These are phyloP conservation scores for Aspidapion aeneum DNA, from an alignment of 2,888 invertebrate species.

Conservation along the genomic window DNA sequence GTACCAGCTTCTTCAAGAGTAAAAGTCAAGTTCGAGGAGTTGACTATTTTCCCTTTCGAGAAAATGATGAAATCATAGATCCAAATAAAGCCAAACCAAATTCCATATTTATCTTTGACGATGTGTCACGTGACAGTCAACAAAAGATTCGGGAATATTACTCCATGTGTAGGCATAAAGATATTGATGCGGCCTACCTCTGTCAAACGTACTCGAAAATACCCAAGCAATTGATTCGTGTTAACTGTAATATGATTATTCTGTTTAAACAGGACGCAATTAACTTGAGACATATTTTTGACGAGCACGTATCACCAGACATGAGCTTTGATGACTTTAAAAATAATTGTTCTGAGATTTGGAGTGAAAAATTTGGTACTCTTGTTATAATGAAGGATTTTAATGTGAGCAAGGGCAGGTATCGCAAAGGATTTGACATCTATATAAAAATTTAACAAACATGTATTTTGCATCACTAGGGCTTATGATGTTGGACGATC, in stretches of 20 bases:
- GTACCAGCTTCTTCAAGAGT: conserved; percentile 20
- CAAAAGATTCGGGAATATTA: conserved; percentile 20
- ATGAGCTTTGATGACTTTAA: conserved; percentile 33
- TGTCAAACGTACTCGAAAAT: conserved; percentile 16
- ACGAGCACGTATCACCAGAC: conserved; percentile 28
- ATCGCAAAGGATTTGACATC: background rate
- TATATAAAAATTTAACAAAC: conserved; percentile 1
- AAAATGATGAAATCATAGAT: conserved; percentile 17
- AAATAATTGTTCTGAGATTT: conserved; percentile 35
- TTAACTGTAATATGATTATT: conserved; percentile 41
- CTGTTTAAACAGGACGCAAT: conserved; percentile 41
- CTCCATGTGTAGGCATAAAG: conserved; percentile 20
- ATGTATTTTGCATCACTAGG: no score
- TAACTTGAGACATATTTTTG: conserved; percentile 37
- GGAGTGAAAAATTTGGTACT: conserved; percentile 22
- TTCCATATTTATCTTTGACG: conserved; percentile 23
- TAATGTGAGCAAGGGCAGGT: background rate
- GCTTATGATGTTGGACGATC: background rate
- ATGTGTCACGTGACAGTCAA: conserved; percentile 20
- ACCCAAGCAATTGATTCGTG: conserved; percentile 36
- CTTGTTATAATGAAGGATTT: background rate
- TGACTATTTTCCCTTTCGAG: conserved; percentile 18
- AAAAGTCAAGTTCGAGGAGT: conserved; percentile 18
- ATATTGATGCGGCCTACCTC: conserved; percentile 19
- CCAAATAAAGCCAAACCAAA: conserved; percentile 18